Percentiles rank a stretch among this genome's conserved stretches.
Conservation (phyloP, 2,797 vertebrate genomes). For the Aulostomus chinensis region DNA sequence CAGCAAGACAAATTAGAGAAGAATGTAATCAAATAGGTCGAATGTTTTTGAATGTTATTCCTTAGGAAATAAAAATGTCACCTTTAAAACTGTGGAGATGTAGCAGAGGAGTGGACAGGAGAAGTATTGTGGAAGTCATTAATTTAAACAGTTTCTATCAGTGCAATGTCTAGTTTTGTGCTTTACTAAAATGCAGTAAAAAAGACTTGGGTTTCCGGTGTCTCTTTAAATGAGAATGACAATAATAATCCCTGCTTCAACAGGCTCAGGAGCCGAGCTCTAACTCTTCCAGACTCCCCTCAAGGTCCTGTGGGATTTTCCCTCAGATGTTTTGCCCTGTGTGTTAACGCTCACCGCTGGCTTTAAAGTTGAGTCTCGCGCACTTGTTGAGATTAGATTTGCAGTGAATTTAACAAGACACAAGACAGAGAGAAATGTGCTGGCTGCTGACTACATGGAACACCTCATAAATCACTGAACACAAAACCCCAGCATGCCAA, state of each 20-base stretch:
- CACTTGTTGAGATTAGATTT: conserved; percentile 37
- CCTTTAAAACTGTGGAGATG: no score
- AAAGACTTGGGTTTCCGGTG: not conserved
- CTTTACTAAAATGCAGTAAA: not conserved
- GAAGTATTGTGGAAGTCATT: no score
- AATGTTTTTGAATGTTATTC: no score
- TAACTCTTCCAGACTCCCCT: conserved; percentile 44
- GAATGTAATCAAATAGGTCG: not conserved
- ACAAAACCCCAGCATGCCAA: conserved; percentile 14
- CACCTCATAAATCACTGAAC: conserved; percentile 36
- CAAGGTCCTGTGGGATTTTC: conserved; percentile 32
- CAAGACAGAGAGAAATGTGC: conserved; percentile 7
- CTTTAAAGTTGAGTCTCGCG: conserved; percentile 43
- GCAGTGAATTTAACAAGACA: conserved; percentile 28
- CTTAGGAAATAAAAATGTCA: no score
- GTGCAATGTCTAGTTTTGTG: not conserved
- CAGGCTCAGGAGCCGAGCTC: conserved; percentile 16
- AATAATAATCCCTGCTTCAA: conserved; percentile 29
- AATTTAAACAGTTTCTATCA: not conserved
- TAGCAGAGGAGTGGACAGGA: no score
- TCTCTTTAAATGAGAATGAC: conserved; percentile 19
- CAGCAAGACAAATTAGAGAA: not conserved
- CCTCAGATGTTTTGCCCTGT: conserved; percentile 35
- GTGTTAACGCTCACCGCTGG: conserved; percentile 12
- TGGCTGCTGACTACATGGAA: conserved; percentile 34